Evolutionary conservation across 1,140 invertebrate genomes (phyloP).

Genomic region (Leptestheria dahalacensis): DNA sequence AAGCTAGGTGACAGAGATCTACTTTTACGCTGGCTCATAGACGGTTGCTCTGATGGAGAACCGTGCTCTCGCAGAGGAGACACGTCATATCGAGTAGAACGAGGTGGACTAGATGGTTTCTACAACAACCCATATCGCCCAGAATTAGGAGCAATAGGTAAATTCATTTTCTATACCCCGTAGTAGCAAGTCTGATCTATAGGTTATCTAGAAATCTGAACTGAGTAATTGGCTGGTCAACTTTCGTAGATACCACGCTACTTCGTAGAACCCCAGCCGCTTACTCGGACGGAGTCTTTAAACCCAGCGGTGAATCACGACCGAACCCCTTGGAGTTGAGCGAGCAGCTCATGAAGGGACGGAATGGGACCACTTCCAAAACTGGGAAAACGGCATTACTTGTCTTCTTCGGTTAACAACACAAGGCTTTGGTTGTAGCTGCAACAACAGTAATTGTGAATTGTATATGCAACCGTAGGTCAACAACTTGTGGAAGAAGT

Average conservation of each 20-base stretch:
- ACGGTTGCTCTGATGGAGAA: background rate
- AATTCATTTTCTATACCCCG: constrained; percentile 5
- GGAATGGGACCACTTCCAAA: constrained; percentile 31
- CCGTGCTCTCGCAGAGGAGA: background rate
- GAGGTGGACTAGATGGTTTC: constrained; percentile 37
- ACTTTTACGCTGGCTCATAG: background rate
- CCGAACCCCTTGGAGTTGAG: constrained; percentile 41
- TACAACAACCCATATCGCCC: constrained; percentile 46
- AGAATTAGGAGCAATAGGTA: constrained; percentile 40
- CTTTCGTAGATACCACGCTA: constrained; percentile 35
- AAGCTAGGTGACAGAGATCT: background rate
- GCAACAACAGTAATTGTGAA: too few species aligned
- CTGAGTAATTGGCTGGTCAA: background rate
- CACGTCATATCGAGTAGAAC: background rate
- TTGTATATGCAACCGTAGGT: too few species aligned
- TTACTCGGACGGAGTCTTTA: constrained; percentile 46
- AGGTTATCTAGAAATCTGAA: background rate
- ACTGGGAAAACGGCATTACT: constrained; percentile 45
- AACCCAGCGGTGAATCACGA: constrained; percentile 30
- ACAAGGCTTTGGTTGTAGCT: constrained; percentile 31
- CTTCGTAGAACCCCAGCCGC: constrained; percentile 39
- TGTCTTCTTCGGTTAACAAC: constrained; percentile 40
- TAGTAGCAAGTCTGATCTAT: background rate
- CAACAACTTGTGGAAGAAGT: constrained; percentile 49
- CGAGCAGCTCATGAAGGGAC: constrained; percentile 34